A percentile compares a stretch with the other conserved stretches of the same genome.
Conservation (phyloP, 2,113 vertebrate genomes). For the Salvelinus namaycush region DNA sequence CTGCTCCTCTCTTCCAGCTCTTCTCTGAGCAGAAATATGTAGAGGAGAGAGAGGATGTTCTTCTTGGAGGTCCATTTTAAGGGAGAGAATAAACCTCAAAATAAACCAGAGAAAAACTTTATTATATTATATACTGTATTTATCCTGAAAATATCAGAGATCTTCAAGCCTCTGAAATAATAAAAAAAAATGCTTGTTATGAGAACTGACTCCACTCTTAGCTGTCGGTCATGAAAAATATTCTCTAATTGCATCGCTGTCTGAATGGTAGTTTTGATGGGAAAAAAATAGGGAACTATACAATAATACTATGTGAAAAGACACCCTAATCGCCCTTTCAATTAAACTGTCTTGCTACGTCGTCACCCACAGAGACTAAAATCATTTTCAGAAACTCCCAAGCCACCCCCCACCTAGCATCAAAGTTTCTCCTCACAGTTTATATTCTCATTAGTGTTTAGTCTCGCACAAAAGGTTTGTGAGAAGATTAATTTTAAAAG, state of each 20-base stretch:
- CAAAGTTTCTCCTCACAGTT: neutral
- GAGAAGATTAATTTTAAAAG: neutral
- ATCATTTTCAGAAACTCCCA: neutral
- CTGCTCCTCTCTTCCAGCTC: too few relatives aligned
- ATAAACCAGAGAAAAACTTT: neutral
- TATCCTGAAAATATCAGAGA: neutral
- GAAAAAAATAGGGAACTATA: neutral
- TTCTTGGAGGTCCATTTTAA: too few relatives aligned
- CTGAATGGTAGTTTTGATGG: neutral
- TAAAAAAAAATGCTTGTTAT: too few relatives aligned
- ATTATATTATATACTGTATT: neutral
- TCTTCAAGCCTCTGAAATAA: too few relatives aligned
- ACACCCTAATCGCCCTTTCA: neutral
- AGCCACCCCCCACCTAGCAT: neutral
- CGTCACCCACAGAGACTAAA: neutral
- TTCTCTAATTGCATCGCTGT: neutral
- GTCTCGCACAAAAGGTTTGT: neutral
- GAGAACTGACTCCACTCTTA: too few relatives aligned
- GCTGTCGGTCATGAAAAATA: neutral
- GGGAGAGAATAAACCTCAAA: neutral
- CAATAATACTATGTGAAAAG: neutral
- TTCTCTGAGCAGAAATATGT: too few relatives aligned
- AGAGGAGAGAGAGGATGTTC: too few relatives aligned
- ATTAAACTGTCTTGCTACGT: neutral
- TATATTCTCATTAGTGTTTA: neutral